Evolutionary conservation across 2,113 vertebrate genomes (phyloP).

Genomic region (Notiomystis cincta): DNA sequence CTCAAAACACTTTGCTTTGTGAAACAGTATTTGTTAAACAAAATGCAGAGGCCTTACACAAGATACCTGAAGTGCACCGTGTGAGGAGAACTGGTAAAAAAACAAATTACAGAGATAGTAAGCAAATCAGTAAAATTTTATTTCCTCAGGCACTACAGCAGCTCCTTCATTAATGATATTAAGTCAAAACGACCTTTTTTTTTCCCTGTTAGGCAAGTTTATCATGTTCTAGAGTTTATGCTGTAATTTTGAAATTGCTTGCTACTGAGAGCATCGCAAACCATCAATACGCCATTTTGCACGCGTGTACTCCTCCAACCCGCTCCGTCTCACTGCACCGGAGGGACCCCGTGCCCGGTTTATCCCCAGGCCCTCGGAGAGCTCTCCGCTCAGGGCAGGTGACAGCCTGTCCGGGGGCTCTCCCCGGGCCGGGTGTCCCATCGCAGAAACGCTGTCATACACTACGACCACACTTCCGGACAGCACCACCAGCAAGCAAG

Average conservation of each 20-base stretch:
- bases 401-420: rapidly evolving
- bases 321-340: rapidly evolving
- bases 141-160: background rate
- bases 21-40: background rate
- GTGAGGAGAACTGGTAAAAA: background rate
- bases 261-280: background rate
- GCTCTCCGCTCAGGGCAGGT: background rate
- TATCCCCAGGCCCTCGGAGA: rapidly evolving
- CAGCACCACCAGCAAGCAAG: background rate
- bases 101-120: background rate
- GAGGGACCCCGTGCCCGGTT: rapidly evolving
- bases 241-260: background rate
- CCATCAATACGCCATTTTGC: background rate
- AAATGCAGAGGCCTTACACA: background rate
- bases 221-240: background rate
- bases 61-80: background rate
- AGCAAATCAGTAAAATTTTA: background rate
- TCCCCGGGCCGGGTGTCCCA: rapidly evolving
- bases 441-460: no score
- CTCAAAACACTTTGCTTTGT: background rate
- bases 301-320: rapidly evolving
- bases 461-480: rapidly evolving
- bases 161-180: background rate
- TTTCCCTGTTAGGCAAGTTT: background rate
- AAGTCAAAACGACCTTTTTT: background rate